These are phyloP conservation scores for Drosophila prolongata DNA, from an alignment of 2,888 invertebrate genomes.

Conservation along the genomic window DNA sequence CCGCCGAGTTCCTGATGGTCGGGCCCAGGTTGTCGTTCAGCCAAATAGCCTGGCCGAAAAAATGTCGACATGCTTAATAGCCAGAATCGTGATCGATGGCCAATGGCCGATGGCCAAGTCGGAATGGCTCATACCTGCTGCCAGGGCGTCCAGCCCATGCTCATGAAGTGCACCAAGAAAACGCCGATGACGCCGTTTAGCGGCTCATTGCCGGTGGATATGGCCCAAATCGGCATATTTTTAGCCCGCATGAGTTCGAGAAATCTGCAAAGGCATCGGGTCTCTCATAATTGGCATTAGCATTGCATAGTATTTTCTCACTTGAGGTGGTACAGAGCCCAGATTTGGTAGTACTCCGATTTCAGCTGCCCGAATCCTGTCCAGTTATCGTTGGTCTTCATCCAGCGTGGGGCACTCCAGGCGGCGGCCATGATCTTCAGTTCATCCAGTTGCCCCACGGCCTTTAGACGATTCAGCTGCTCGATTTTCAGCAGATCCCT, in stretches of 20 bases:
- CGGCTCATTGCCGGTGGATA: constrained; percentile 96
- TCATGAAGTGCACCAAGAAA: constrained; percentile 87
- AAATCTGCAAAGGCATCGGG: constrained; percentile 70
- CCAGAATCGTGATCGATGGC: constrained; percentile 30
- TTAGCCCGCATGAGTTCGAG: constrained; percentile 90
- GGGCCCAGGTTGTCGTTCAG: constrained; percentile 91
- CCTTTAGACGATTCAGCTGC: constrained; percentile 78
- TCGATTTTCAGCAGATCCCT: constrained; percentile 81
- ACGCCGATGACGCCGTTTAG: constrained; percentile 87
- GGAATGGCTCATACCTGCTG: constrained; percentile 84
- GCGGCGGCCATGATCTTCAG: constrained; percentile 84
- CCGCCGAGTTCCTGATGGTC: constrained; percentile 86
- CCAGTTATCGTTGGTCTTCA: constrained; percentile 88
- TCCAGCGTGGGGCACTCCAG: constrained; percentile 90
- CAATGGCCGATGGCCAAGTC: constrained; percentile 5
- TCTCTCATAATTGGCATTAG: constrained; percentile 2
- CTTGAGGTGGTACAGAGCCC: constrained; percentile 93
- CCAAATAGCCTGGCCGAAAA: constrained; percentile 87
- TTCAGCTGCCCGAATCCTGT: constrained; percentile 86
- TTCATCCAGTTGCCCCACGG: constrained; percentile 56
- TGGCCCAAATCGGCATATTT: constrained; percentile 91
- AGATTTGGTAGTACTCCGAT: constrained; percentile 89
- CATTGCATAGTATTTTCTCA: constrained; percentile 63
- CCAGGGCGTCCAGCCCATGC: constrained; percentile 91
- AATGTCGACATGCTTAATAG: constrained; percentile 34